These are phyloP conservation scores for Morone saxatilis DNA, from an alignment of 2,113 vertebrate species.

Conservation along the genomic window DNA sequence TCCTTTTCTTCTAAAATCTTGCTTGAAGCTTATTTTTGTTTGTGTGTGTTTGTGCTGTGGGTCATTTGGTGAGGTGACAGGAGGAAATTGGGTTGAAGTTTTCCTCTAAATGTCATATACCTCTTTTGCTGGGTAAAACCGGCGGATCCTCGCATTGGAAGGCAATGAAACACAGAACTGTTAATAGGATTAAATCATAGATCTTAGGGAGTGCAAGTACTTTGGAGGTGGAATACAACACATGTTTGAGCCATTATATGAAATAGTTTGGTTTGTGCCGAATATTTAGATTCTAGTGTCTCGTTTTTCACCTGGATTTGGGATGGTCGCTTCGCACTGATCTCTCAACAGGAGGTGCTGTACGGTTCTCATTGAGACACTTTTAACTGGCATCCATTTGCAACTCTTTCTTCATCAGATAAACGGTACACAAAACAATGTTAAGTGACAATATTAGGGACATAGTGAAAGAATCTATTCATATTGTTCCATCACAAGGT, in stretches of 20 bases:
- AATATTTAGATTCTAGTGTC: neutral
- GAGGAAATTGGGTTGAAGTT: no score
- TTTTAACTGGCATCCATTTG: neutral
- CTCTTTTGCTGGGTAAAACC: neutral
- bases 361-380: neutral
- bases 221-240: neutral
- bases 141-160: neutral
- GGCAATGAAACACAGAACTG: neutral
- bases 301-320: neutral
- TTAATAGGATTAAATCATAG: neutral
- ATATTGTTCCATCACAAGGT: no score
- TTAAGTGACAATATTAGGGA: no score
- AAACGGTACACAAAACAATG: no score
- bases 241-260: no score
- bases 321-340: neutral
- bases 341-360: neutral
- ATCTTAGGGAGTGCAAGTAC: neutral
- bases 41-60: neutral
- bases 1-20: neutral
- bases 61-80: no score
- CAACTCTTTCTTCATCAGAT: no score
- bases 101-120: neutral
- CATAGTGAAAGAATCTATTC: no score
- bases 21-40: neutral
- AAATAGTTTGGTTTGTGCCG: neutral